phyloP scores from a whole-genome alignment of 1,140 invertebrate species.

The Pachypeltis micranthus region DNA sequence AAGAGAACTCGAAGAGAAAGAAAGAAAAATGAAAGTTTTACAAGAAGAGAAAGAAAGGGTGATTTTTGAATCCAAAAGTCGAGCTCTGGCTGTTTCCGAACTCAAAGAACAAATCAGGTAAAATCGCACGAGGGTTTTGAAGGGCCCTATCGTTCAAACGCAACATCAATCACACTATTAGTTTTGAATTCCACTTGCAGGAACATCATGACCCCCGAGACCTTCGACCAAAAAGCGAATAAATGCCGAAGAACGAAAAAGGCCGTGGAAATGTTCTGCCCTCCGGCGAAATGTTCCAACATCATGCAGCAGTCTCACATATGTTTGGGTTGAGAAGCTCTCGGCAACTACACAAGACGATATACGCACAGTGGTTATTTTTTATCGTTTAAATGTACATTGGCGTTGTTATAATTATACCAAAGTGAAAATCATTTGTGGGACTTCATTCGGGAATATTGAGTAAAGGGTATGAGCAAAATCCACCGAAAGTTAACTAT shows the following conservation, averaged over 20 bases:
- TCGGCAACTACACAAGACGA: too few relatives aligned
- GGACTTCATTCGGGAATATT: too few relatives aligned
- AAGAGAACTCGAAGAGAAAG: slow-evolving; percentile 29
- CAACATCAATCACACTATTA: neutral
- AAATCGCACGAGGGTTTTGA: neutral
- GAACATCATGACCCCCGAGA: slow-evolving; percentile 29
- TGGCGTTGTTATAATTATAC: too few relatives aligned
- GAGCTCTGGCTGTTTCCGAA: slow-evolving; percentile 31
- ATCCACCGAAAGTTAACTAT: too few relatives aligned
- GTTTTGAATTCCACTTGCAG: slow-evolving; percentile 8
- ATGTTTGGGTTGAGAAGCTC: slow-evolving; percentile 26
- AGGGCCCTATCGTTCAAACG: neutral
- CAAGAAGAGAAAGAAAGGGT: slow-evolving; percentile 29
- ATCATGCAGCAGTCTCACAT: slow-evolving; percentile 29
- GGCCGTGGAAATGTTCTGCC: slow-evolving; percentile 15
- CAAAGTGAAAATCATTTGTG: too few relatives aligned
- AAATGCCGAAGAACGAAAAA: slow-evolving; percentile 26
- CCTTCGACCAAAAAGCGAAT: slow-evolving; percentile 31
- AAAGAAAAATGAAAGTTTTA: slow-evolving; percentile 28
- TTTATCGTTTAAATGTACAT: too few relatives aligned
- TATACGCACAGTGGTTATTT: too few relatives aligned
- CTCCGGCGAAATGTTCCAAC: slow-evolving; percentile 26
- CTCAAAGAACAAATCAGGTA: slow-evolving; percentile 32
- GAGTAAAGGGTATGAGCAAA: too few relatives aligned
- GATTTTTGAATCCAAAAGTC: slow-evolving; percentile 28